Base-by-base conservation (phyloP, 2,888 invertebrate species). In the Athripsodes cinereus region DNA sequence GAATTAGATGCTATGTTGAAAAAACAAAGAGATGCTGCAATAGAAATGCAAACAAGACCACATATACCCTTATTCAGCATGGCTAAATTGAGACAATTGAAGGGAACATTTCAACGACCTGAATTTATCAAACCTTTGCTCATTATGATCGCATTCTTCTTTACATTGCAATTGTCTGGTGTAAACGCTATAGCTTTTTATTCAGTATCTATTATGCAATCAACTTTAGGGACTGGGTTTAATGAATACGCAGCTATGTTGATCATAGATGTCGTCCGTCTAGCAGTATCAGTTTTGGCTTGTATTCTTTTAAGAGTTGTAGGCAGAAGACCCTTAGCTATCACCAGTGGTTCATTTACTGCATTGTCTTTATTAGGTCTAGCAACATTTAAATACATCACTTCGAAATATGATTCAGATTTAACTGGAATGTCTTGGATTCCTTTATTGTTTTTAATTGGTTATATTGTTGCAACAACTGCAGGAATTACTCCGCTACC, bases 121-220 rank as follows among this genome's bases (percentile, higher is more conserved):
- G 79, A 78, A 65, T 77, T 86, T 46, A 65, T 81, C 22, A 82
- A 81, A 64, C 85, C 86, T 0, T 69, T 86, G 22, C 67, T 78
- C 1, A 81, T 86, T 46, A 80, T 88, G 72, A 79, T 83, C 53
- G 70, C 81, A 1, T 83, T 87, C 65, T 87, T 88, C 66, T 73
- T 83, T 10, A 81, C 84, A 6, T 82, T 83, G 59, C 88, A 88
- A 67, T 82, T 88, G 66, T 83, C 86, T 5, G 88, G 88, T 1
- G 82, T 86, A 1, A 87, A 87, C 63, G 86, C 87, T 0, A 78
- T 89, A 1, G 82, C 84, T 1, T 88, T 87, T 62, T 88, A 88
- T 69, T 86, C 87, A 0, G 85, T 87, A 51, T 78, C 82, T 65
- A 83, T 87, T 50, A 81, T 87, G 60, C 76, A 79, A 59, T 79